Conservation (phyloP, 2,888 invertebrate genomes). For the Lepeophtheirus nordmannii region DNA sequence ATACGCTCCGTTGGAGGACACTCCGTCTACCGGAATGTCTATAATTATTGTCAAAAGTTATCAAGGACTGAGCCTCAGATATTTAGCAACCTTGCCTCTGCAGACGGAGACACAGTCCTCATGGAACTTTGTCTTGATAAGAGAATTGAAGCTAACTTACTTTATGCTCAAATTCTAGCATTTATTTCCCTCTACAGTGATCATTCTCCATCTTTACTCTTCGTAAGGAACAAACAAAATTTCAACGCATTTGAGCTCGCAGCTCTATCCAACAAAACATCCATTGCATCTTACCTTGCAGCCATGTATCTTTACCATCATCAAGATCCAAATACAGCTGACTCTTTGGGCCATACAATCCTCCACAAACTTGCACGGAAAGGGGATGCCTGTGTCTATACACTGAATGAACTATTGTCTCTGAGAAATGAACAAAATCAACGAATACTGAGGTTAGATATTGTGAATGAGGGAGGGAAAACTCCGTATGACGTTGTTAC, state of each 20-base stretch:
- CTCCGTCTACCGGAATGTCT: constrained; percentile 2
- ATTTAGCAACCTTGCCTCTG: neutral
- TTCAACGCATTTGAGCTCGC: constrained; percentile 15
- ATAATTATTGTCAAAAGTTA: constrained; percentile 1
- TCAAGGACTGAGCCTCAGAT: neutral
- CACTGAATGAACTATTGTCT: constrained; percentile 1
- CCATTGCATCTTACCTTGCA: constrained; percentile 9
- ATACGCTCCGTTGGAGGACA: neutral
- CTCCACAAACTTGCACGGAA: constrained; percentile 20
- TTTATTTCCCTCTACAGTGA: neutral
- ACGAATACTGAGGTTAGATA: constrained; percentile 10
- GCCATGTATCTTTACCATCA: neutral
- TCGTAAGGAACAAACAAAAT: neutral
- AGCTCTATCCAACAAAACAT: constrained; percentile 3
- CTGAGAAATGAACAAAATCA: neutral
- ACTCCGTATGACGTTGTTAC: constrained; percentile 15
- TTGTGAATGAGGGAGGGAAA: constrained; percentile 12
- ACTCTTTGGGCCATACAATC: constrained; percentile 16
- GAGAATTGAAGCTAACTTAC: neutral
- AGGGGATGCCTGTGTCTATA: constrained; percentile 15
- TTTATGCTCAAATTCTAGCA: constrained; percentile 7
- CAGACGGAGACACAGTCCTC: constrained; percentile 7
- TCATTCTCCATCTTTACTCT: neutral
- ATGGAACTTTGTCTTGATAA: constrained; percentile 12
- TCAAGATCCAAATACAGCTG: constrained; percentile 6